phyloP scores from a whole-genome alignment of 2,113 vertebrate species.

The Thomomys bottae region DNA sequence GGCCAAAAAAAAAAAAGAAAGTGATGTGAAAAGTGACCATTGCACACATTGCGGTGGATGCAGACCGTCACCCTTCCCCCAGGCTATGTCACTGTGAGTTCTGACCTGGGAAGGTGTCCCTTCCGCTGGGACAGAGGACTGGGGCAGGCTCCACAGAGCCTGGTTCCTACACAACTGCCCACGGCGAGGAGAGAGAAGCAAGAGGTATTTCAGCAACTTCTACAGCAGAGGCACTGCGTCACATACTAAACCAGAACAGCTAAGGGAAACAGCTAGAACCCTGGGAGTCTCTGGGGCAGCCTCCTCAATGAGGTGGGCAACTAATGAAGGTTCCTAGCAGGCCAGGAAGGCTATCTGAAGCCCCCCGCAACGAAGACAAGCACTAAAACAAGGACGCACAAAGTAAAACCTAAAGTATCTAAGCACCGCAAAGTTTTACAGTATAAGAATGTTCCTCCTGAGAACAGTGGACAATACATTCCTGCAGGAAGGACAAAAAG shows the following conservation, averaged over 20 bases:
- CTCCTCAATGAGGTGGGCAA: not conserved
- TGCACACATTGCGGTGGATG: no score
- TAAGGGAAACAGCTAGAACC: not conserved
- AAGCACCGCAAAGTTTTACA: not conserved
- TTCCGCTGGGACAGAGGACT: not conserved
- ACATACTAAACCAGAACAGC: not conserved
- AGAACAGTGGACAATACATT: not conserved
- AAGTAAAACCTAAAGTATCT: not conserved
- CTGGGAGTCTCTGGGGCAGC: not conserved
- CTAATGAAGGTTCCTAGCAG: accelerated
- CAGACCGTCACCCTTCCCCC: not conserved
- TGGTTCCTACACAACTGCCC: not conserved
- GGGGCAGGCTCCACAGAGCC: not conserved
- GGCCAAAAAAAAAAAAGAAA: no score
- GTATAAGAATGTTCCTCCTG: not conserved
- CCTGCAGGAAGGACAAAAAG: not conserved
- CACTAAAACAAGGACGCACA: not conserved
- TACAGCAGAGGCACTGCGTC: not conserved
- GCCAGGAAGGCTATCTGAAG: not conserved
- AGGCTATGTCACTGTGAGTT: not conserved
- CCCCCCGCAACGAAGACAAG: not conserved
- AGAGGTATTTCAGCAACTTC: not conserved
- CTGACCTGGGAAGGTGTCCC: not conserved
- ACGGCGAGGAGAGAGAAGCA: not conserved
- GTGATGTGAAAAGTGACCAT: no score